Conservation (phyloP, 1,140 invertebrate genomes). For the Protaetia brevitarsis region DNA sequence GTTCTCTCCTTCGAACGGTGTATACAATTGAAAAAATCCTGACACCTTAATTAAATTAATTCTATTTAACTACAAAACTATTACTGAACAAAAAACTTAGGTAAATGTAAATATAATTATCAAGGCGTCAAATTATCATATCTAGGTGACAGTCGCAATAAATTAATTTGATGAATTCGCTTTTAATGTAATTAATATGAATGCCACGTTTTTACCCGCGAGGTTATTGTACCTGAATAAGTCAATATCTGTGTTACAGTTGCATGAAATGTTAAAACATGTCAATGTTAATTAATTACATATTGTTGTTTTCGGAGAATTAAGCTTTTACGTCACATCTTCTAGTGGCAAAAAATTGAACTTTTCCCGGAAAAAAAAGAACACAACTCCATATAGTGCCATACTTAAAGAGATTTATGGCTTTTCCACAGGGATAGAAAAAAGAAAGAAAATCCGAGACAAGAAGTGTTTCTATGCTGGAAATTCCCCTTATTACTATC, state of each 20-base stretch:
- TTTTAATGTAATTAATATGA: neutral
- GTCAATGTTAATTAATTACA: neutral
- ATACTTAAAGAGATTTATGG: constrained; percentile 15
- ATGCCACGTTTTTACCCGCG: neutral
- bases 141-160: too few species aligned
- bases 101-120: too few species aligned
- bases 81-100: too few species aligned
- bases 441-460: constrained; percentile 10
- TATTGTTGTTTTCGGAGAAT: neutral
- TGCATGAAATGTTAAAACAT: neutral
- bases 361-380: neutral
- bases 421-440: constrained; percentile 2
- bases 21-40: too few species aligned
- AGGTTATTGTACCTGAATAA: neutral
- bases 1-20: too few species aligned
- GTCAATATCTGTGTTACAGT: neutral
- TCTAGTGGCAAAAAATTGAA: neutral
- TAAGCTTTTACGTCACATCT: neutral
- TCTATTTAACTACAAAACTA: too few species aligned
- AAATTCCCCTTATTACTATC: constrained; percentile 13
- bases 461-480: constrained; percentile 10
- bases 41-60: too few species aligned
- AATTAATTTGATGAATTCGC: neutral
- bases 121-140: too few species aligned
- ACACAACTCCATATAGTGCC: constrained; percentile 1